Conservation (phyloP, 2,113 vertebrate species). For the Rynchops niger region DNA sequence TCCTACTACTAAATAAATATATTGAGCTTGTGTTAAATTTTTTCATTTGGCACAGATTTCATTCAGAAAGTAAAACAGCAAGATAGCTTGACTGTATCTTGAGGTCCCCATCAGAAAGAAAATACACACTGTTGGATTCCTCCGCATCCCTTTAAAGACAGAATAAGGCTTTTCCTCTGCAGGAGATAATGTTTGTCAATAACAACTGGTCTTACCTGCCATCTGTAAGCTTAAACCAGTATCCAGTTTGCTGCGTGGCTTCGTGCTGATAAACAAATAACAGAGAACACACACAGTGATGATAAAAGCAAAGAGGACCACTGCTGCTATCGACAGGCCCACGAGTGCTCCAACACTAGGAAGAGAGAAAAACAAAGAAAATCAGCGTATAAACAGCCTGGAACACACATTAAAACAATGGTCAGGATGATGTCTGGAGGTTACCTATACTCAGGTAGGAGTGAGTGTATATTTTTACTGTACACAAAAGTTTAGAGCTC, state of each 20-base stretch:
- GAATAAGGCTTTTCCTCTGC: not conserved
- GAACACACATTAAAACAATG: not conserved
- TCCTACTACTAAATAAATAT: not conserved
- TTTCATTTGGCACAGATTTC: not conserved
- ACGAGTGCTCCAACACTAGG: slow-evolving; percentile 87
- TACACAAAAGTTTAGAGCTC: not conserved
- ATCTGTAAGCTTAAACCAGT: slow-evolving; percentile 83
- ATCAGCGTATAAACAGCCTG: not conserved
- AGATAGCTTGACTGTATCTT: not conserved
- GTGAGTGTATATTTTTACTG: not conserved
- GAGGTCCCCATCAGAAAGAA: not conserved
- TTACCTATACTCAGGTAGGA: not conserved
- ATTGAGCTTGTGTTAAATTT: not conserved
- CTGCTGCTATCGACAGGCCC: slow-evolving; percentile 88
- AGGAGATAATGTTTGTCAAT: not conserved
- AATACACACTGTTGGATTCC: not conserved
- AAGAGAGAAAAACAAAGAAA: slow-evolving; percentile 57
- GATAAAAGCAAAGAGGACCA: slow-evolving; percentile 89
- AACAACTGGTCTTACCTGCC: slow-evolving; percentile 74
- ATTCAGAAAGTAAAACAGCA: not conserved
- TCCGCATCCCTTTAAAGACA: not conserved
- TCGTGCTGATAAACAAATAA: slow-evolving; percentile 90
- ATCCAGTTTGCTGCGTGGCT: slow-evolving; percentile 85
- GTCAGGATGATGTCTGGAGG: not conserved
- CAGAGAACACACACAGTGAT: slow-evolving; percentile 91